phyloP scores from a whole-genome alignment of 2,888 invertebrate genomes.

The Torymus tubicola region DNA sequence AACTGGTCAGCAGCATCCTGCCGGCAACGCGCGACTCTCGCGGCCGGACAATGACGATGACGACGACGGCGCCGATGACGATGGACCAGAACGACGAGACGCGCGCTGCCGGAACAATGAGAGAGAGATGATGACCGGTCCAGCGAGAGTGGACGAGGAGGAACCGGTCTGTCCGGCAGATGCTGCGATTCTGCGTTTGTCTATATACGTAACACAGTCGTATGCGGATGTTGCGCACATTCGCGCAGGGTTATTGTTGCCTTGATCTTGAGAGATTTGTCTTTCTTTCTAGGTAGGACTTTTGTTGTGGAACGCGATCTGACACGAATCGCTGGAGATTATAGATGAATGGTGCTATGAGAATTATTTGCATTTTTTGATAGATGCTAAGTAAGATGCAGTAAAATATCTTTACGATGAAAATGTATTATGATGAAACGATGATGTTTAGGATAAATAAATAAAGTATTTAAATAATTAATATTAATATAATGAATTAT shows the following conservation, averaged over 20 bases:
- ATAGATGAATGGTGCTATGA: no score
- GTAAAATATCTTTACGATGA: no score
- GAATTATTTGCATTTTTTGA: no score
- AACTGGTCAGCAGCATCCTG: constrained; percentile 57
- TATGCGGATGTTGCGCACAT: neutral
- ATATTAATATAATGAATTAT: no score
- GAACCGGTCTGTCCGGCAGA: constrained; percentile 74
- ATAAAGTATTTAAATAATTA: no score
- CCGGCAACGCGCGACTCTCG: constrained; percentile 34
- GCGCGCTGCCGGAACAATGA: constrained; percentile 30
- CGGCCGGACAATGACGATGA: constrained; percentile 66
- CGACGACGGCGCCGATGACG: constrained; percentile 1
- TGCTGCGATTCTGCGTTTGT: constrained; percentile 59
- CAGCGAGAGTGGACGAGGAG: constrained; percentile 72
- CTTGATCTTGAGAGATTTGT: constrained; percentile 6
- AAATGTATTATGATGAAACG: no score
- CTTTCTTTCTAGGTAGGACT: neutral
- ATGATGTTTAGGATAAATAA: no score
- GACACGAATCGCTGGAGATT: no score
- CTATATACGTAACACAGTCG: no score
- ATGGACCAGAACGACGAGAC: constrained; percentile 39
- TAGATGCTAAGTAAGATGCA: no score
- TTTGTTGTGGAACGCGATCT: no score
- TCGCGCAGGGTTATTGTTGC: neutral
- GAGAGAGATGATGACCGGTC: constrained; percentile 63